Evolutionary conservation across 2,113 vertebrate species (phyloP).

Genomic region (Cottus gobio): DNA sequence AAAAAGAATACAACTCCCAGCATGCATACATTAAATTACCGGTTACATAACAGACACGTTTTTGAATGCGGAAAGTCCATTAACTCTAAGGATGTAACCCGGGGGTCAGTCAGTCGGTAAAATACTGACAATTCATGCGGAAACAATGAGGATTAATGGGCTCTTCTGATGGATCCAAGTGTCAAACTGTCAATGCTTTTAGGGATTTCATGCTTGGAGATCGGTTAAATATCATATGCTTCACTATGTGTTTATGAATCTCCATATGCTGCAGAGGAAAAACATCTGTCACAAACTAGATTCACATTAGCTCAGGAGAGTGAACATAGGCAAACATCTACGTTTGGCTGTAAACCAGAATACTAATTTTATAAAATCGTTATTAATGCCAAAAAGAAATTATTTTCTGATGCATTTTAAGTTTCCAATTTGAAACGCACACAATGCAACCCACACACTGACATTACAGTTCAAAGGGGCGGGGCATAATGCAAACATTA

Average conservation of each 20-base stretch:
- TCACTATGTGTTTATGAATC: conserved; percentile 5
- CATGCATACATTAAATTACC: neutral
- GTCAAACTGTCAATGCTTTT: conserved; percentile 12
- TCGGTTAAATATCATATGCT: conserved; percentile 8
- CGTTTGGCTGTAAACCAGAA: too few relatives aligned
- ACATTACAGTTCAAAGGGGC: neutral
- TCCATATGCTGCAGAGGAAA: conserved; percentile 1
- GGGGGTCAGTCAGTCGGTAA: neutral
- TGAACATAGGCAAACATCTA: neutral
- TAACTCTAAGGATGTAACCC: conserved; percentile 6
- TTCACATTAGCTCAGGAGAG: neutral
- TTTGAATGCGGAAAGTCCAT: conserved; percentile 19
- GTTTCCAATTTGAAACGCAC: neutral
- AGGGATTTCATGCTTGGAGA: conserved; percentile 27
- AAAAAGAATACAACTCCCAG: conserved; percentile 13
- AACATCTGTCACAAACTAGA: neutral
- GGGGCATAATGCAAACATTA: neutral
- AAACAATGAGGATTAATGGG: conserved; percentile 22
- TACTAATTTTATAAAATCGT: too few relatives aligned
- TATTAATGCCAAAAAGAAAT: neutral
- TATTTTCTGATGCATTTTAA: neutral
- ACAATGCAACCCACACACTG: neutral
- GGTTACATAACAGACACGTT: conserved; percentile 7
- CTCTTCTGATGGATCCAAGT: conserved; percentile 14
- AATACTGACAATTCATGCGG: conserved; percentile 11